Percentiles rank a stretch among this genome's conserved stretches.
Conservation (phyloP, 2,113 vertebrate genomes). For the Gymnorhina tibicen region DNA sequence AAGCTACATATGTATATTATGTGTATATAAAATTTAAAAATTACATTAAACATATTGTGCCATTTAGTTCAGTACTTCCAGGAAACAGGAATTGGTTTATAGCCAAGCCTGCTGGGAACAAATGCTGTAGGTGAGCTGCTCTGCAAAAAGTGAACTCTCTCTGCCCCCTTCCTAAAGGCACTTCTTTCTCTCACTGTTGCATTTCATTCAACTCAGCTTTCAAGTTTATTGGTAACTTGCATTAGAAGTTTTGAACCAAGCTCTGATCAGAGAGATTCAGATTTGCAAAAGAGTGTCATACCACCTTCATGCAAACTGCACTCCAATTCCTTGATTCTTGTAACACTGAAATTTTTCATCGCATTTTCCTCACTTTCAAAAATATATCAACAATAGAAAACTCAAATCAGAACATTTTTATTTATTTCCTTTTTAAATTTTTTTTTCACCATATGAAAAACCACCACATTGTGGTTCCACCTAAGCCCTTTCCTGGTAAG, state of each 20-base stretch:
- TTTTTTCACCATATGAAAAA: background rate
- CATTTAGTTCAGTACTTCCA: background rate
- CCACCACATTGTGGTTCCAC: background rate
- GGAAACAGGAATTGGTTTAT: background rate
- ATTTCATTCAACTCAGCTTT: background rate
- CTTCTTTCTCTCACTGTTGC: background rate
- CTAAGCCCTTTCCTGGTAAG: constrained; percentile 37
- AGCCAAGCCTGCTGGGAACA: background rate
- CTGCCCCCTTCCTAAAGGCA: background rate
- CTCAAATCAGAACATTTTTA: background rate
- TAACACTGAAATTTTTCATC: background rate
- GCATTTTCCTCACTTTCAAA: background rate
- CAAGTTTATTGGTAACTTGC: background rate
- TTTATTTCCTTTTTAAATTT: background rate
- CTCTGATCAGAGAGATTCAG: background rate
- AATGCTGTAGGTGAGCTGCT: background rate
- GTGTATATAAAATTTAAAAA: background rate
- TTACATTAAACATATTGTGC: background rate
- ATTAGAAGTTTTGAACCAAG: background rate
- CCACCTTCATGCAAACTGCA: background rate
- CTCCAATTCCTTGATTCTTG: background rate
- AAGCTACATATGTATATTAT: background rate
- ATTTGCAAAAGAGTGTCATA: background rate
- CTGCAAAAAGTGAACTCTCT: background rate
- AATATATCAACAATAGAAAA: background rate